These are phyloP conservation scores for Octomys mimax DNA, from an alignment of 2,797 vertebrate genomes.

Conservation along the genomic window DNA sequence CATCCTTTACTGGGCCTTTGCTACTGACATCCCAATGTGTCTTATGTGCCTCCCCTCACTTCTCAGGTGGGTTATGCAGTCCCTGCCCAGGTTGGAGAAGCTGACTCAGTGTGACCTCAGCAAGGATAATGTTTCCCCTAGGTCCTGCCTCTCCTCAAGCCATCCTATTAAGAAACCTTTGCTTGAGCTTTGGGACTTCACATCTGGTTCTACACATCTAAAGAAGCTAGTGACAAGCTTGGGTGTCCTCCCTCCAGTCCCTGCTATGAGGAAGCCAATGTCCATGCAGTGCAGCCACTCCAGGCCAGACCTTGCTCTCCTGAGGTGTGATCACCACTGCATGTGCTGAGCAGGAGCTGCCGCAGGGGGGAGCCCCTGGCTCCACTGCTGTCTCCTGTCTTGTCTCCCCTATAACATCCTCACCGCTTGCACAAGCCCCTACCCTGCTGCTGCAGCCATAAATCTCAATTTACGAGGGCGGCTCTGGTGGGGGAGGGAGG, in stretches of 20 bases:
- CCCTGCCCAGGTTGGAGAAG: slow-evolving; percentile 37
- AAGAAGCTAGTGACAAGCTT: slow-evolving; percentile 22
- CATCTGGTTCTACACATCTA: not conserved
- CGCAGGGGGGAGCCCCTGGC: slow-evolving; percentile 84
- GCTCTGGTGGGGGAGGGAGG: slow-evolving; percentile 90
- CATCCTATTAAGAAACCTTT: not conserved
- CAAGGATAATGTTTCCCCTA: slow-evolving; percentile 52
- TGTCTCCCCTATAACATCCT: slow-evolving; percentile 81
- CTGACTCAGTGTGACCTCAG: not conserved
- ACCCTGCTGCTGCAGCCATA: slow-evolving; percentile 90
- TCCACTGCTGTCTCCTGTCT: slow-evolving; percentile 77
- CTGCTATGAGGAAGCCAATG: slow-evolving; percentile 83
- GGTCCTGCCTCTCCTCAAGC: slow-evolving; percentile 29
- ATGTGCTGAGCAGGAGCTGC: slow-evolving; percentile 89
- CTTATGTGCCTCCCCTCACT: not conserved
- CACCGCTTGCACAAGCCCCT: slow-evolving; percentile 85
- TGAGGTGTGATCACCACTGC: slow-evolving; percentile 89
- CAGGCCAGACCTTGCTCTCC: slow-evolving; percentile 88
- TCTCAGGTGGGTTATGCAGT: not conserved
- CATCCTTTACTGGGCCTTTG: not conserved
- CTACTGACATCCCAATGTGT: not conserved
- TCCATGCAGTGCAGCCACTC: slow-evolving; percentile 76
- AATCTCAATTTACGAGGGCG: slow-evolving; percentile 93
- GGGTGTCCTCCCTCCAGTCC: not conserved
- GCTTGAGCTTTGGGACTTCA: not conserved